Conservation (phyloP, 2,888 invertebrate species). For the Macroteleia sp. region DNA sequence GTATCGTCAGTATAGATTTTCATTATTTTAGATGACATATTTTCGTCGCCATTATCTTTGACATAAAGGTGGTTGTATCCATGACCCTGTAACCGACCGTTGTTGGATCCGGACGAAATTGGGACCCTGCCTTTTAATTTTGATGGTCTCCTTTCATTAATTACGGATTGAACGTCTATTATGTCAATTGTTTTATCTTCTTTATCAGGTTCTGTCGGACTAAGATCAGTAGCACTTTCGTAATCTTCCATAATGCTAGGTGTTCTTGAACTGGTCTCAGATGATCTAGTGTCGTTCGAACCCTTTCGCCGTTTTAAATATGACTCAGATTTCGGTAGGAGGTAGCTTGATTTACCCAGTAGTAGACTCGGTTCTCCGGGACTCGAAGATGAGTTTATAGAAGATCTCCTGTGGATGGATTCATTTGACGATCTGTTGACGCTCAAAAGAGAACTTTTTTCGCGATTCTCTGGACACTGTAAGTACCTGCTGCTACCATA, state of each 20-base stretch:
- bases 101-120: conserved; percentile 23
- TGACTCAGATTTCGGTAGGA: conserved; percentile 65
- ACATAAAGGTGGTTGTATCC: conserved; percentile 72
- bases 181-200: conserved; percentile 62
- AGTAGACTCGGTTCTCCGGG: conserved; percentile 55
- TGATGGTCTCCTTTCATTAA: conserved; percentile 81
- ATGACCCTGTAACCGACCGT: conserved; percentile 34
- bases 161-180: conserved; percentile 80
- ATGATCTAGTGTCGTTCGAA: conserved; percentile 45
- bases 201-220: conserved; percentile 45
- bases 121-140: conserved; percentile 71
- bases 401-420: conserved; percentile 68
- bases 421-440: conserved; percentile 70
- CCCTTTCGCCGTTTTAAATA: conserved; percentile 62
- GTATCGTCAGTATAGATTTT: conserved; percentile 77
- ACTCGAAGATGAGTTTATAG: conserved; percentile 63
- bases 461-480: conserved; percentile 65
- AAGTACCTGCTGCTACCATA: conserved; percentile 83
- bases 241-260: conserved; percentile 63
- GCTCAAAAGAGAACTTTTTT: conserved; percentile 71
- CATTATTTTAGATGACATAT: conserved; percentile 68
- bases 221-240: conserved; percentile 51
- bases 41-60: conserved; percentile 53
- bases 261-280: conserved; percentile 50
- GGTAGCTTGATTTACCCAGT: conserved; percentile 58